Evolutionary conservation across 2,888 invertebrate species (phyloP), one percentile per base, ranked within the genome.

Genomic region (Acanthosepion lycidas): DNA sequence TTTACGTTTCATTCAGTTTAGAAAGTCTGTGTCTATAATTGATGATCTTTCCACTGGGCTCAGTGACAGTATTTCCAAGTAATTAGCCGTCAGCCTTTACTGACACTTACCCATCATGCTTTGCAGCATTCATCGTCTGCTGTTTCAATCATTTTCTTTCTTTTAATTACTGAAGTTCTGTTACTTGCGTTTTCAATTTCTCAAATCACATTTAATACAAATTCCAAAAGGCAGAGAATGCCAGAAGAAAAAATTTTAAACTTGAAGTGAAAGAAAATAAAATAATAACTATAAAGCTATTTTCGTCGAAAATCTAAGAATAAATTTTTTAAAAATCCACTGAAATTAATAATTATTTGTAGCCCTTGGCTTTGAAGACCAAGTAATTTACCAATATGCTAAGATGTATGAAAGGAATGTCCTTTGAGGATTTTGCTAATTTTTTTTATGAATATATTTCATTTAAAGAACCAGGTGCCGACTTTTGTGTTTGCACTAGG

Each of bases 401-500:
- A 78, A 28, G 12, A 78, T 28, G 28, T 12, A 78, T 78, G n/a
- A 78, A 78, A 6, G 28, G n/a, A 78, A 78, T 78, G n/a, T 78
- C 78, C 78, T 78, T 33, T 78, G 78, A 78, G 78, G 78, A 78
- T 33, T 78, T 78, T 33, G n/a, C 23, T 78, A 78, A 78, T 78
- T 18, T 78, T 78, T 78, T 78, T 78, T 78, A 78, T 78, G 78
- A 78, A 78, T 78, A 78, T 78, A 78, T 33, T 78, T 78, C 78
- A 78, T 78, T 78, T 33, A n/a, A 78, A n/a, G 5, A 78, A 78
- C 78, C n/a, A 78, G n/a, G n/a, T 78, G 78, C 3, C 8, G n/a
- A 78, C n/a, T 78, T 78, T 78, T 78, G n/a, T 78, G 12, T 78
- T 78, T 78, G 78, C 78, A n/a, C n/a, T 33, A 15, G 78, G 12